Conservation (phyloP, 2,113 vertebrate genomes). For the Herpailurus yagouaroundi region DNA sequence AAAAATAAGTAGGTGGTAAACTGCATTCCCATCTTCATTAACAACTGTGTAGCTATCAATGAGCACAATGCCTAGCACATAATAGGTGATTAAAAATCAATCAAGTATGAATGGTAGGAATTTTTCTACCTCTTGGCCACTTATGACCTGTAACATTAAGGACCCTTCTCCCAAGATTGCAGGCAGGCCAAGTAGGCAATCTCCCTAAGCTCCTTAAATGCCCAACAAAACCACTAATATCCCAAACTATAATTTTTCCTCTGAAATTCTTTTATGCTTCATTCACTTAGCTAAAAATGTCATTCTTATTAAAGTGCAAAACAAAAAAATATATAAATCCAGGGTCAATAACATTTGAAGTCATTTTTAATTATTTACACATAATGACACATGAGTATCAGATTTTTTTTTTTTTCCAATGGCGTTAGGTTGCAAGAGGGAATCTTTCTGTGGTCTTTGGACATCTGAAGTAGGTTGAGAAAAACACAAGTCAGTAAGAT, state of each 20-base stretch:
- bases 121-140: neutral
- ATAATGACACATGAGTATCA: neutral
- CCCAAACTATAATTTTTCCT: neutral
- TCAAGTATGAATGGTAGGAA: neutral
- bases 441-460: neutral
- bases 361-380: neutral
- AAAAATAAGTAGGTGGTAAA: neutral
- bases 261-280: neutral
- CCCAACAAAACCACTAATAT: neutral
- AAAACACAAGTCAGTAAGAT: neutral
- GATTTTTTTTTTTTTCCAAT: neutral
- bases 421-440: neutral
- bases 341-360: neutral
- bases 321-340: neutral
- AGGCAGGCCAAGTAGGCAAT: neutral
- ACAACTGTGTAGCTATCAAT: neutral
- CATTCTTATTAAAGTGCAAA: neutral
- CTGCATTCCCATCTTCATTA: neutral
- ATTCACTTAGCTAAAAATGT: slow-evolving; percentile 29
- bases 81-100: neutral
- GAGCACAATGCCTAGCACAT: neutral
- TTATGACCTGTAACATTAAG: neutral
- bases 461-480: neutral
- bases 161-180: neutral
- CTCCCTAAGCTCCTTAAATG: neutral